A percentile compares a stretch with the other conserved stretches of the same genome.
These are phyloP conservation scores for Phylloscopus trochilus DNA, from an alignment of 2,113 vertebrate species.

Conservation along the genomic window DNA sequence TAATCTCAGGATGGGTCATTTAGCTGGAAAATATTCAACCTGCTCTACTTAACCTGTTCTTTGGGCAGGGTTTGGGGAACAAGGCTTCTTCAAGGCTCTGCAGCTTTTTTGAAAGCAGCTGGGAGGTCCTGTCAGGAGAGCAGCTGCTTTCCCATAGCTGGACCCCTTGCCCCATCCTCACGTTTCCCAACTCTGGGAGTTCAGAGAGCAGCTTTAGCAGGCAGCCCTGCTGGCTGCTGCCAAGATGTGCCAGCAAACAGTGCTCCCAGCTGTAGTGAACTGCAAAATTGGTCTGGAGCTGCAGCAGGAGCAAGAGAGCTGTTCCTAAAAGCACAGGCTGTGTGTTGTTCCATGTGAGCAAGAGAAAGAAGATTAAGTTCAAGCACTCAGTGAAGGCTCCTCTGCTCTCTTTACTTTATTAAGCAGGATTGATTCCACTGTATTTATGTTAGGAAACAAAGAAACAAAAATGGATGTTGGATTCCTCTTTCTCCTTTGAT, in stretches of 20 bases:
- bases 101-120: not conserved
- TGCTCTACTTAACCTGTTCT: not conserved
- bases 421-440: not conserved
- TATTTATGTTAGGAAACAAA: not conserved
- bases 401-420: not conserved
- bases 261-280: not conserved
- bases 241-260: not conserved
- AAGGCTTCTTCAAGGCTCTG: not conserved
- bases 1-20: not conserved
- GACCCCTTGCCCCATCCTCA: not conserved
- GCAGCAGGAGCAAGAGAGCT: not conserved
- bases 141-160: not conserved
- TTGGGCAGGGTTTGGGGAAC: not conserved
- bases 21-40: not conserved
- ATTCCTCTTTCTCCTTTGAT: conserved; percentile 24
- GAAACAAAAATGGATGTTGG: not conserved
- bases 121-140: not conserved
- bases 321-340: not conserved
- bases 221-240: not conserved
- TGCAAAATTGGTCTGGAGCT: not conserved
- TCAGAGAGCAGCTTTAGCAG: not conserved
- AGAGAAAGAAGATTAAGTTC: conserved; percentile 24
- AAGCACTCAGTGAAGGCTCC: not conserved
- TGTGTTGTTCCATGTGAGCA: not conserved
- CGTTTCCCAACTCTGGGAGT: not conserved